Base-by-base conservation (phyloP, 2,113 vertebrate species). In the Centropristis striata region DNA sequence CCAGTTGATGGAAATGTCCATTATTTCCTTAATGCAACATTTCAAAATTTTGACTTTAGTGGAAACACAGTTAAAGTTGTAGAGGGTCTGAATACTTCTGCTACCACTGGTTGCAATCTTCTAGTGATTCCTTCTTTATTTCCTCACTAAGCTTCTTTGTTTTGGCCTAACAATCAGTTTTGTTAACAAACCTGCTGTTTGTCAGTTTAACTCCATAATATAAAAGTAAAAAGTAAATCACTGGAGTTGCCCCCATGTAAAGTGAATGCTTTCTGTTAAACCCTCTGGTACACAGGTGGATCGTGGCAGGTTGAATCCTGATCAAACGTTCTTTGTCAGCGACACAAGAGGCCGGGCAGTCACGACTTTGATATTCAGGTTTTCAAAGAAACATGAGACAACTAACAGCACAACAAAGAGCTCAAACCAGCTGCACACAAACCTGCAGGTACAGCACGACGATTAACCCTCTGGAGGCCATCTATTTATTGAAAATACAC, bases 321-420 rank as follows among this genome's bases (percentile, higher is more conserved):
- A 71, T 46, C 53, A 42, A 37, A 64, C 27, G 51, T 28, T 15
- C 27, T 83, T 79, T 74, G 70, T 84, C 9, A 21, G 23, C 9
- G 0, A 27, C 50, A 50, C 69, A 74, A 39, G 18, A 49, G 42
- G 0, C 18, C 4, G 1, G 1, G n/a, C 49, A 16, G 10, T 54
- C 61, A 5, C 20, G 39, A 50, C 49, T 73, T 46, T 84, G 42
- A 57, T 70, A 57, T 58, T 27, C 50, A 51, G 11, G 9, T 44
- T 75, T 70, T 64, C 57, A 79, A 70, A 70, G 6, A 16, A 44
- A 50, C 39, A 71, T 5, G 2, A 27, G 36, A 3, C 0, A n/a
- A 69, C 63, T 54, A 7, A 71, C 51, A 44, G 51, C 36, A 23
- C 36, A 53, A 16, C 76, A 71, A 69, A 57, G 50, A 65, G 18